Conservation (phyloP, 2,888 invertebrate species). For the Latrodectus elegans region DNA sequence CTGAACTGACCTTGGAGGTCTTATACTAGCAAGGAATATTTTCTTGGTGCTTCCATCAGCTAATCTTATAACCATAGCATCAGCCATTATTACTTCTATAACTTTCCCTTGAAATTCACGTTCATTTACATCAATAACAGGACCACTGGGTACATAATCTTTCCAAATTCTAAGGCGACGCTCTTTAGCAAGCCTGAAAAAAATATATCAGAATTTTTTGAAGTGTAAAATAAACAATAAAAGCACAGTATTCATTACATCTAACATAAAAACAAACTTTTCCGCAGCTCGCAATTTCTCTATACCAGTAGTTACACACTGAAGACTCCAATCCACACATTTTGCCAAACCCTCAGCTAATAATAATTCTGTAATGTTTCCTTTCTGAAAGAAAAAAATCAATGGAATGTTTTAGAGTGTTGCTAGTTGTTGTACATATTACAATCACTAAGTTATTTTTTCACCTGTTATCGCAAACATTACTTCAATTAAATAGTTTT, state of each 20-base stretch:
- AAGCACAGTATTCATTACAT: not conserved
- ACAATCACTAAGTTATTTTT: too few species aligned
- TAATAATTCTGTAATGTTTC: constrained; percentile 94
- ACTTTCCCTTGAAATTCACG: constrained; percentile 88
- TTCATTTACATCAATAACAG: constrained; percentile 80
- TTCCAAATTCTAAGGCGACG: constrained; percentile 91
- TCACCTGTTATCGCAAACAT: too few species aligned
- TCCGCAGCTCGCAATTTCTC: constrained; percentile 90
- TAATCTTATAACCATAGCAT: constrained; percentile 90
- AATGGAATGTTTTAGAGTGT: not conserved
- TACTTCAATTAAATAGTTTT: too few species aligned
- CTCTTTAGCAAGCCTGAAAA: constrained; percentile 84
- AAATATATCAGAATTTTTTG: not conserved
- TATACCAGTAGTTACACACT: constrained; percentile 86
- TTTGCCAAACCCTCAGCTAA: constrained; percentile 92
- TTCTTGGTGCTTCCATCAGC: constrained; percentile 87
- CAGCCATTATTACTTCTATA: constrained; percentile 94
- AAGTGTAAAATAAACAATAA: not conserved
- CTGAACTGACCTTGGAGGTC: constrained; percentile 86
- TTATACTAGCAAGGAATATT: constrained; percentile 95
- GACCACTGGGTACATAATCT: constrained; percentile 85
- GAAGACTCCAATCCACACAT: constrained; percentile 95
- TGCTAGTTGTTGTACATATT: too few species aligned
- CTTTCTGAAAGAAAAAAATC: constrained; percentile 73
- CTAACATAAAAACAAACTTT: constrained; percentile 76